Base-by-base conservation (phyloP, 2,113 vertebrate species). In the Lichenostomus cassidix region DNA sequence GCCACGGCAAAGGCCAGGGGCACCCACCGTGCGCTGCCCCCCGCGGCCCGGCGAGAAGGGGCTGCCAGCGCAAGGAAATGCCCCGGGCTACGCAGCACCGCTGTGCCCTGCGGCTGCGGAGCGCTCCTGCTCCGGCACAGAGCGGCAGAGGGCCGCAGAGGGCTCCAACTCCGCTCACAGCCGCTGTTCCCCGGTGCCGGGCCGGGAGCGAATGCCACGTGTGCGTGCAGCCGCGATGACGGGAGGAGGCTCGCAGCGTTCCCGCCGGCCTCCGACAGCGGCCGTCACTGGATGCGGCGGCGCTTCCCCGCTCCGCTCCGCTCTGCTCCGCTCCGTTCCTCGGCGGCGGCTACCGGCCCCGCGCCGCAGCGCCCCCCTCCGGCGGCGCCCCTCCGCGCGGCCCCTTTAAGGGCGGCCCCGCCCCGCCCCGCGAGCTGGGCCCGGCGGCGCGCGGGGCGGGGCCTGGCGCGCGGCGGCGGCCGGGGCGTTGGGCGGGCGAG, bases 371-470 rank as follows among this genome's bases (percentile, higher is more conserved):
- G 52, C 47, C 74, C 37, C 53, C 37, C 2, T 3, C 8, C 5
- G 29, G 68, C 22, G 31, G 18, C 31, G 10, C 24, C 31, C 15
- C n/a, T 15, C 10, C 42, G 7, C 24, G 58, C 90, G 55, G 93
- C 60, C 52, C 58, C 95, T 97, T 97, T 97, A 97, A 97, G 89
- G 22, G 27, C 46, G 5, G 44, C 42, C 39, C 35, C 52, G 29
- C 63, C 24, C 65, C 18, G 25, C 50, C 41, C 41, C 37, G 37
- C 37, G 37, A 37, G 37, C 37, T 37, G 37, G 37, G 37, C 37
- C 37, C 37, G 37, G 37, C 37, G 37, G 37, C 37, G 37, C 37
- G 37, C 37, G 37, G 37, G 37, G 37, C 37, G 37, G 37, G 37
- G 37, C 37, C 37, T 37, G 37, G 37, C 37, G 37, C 37, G 37